Conservation (phyloP, 2,888 invertebrate genomes). For the Melipona beecheii region DNA sequence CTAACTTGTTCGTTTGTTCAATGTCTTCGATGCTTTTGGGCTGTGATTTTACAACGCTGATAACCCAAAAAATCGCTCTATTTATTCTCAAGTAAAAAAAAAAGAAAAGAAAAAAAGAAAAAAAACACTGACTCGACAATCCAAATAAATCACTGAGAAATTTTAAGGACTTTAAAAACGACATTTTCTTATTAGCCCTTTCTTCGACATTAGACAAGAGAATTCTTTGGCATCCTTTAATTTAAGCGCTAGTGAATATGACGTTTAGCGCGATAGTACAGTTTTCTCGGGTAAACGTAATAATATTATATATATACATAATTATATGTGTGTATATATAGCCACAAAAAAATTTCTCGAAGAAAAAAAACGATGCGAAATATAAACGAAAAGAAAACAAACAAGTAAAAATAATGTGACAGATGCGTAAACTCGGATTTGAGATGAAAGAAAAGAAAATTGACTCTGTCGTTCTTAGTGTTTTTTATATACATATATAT, state of each 20-base stretch:
- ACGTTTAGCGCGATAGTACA: constrained; percentile 35
- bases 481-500: constrained; percentile 68
- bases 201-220: constrained; percentile 25
- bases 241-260: constrained; percentile 34
- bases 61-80: constrained; percentile 36
- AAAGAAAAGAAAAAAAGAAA: no score
- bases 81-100: constrained; percentile 49
- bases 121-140: constrained; percentile 45
- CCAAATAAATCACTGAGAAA: constrained; percentile 40
- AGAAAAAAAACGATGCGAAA: not conserved
- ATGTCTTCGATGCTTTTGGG: constrained; percentile 61
- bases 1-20: constrained; percentile 33
- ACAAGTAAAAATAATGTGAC: not conserved
- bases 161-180: constrained; percentile 36
- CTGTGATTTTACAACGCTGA: constrained; percentile 63
- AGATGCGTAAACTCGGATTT: constrained; percentile 25
- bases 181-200: constrained; percentile 40
- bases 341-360: not conserved
- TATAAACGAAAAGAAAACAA: not conserved
- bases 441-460: constrained; percentile 36
- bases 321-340: not conserved
- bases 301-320: not conserved
- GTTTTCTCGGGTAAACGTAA: constrained; percentile 17
- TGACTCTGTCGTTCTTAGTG: constrained; percentile 58
- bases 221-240: constrained; percentile 32